phyloP scores from a whole-genome alignment of 1,140 invertebrate genomes.

The Vollenhovia emeryi region DNA sequence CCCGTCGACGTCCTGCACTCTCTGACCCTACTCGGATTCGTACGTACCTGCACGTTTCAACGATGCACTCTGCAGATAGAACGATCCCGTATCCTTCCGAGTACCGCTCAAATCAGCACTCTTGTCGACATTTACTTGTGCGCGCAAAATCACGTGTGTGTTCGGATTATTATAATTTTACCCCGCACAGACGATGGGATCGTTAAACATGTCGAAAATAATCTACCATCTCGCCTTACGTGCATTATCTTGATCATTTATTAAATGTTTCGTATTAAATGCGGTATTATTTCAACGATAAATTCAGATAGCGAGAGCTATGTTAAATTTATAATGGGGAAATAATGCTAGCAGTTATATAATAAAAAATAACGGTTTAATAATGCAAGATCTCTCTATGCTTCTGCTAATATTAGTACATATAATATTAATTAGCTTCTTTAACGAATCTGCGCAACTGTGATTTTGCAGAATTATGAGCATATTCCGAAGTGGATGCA shows the following conservation, averaged over 20 bases:
- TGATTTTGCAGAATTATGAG: constrained; percentile 26
- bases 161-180: constrained; percentile 39
- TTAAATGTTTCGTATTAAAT: not conserved
- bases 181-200: not conserved
- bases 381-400: not conserved
- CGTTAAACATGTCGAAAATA: not conserved
- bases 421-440: constrained; percentile 2
- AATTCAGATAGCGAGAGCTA: not conserved
- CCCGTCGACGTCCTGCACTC: constrained; percentile 26
- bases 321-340: constrained; percentile 34
- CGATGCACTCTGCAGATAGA: constrained; percentile 59
- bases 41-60: constrained; percentile 56
- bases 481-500: constrained; percentile 37
- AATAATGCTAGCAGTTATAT: no score
- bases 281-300: not conserved
- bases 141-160: constrained; percentile 47
- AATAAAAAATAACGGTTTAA: constrained; percentile 12
- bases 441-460: not conserved
- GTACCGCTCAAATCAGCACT: constrained; percentile 52
- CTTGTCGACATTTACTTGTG: constrained; percentile 28
- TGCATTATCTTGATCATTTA: constrained; percentile 4
- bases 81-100: constrained; percentile 28
- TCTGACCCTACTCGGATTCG: constrained; percentile 33
- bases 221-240: not conserved
- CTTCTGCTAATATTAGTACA: not conserved